Percentiles rank a stretch among this genome's conserved stretches.
phyloP scores from a whole-genome alignment of 2,113 vertebrate genomes.

The Gobius niger region DNA sequence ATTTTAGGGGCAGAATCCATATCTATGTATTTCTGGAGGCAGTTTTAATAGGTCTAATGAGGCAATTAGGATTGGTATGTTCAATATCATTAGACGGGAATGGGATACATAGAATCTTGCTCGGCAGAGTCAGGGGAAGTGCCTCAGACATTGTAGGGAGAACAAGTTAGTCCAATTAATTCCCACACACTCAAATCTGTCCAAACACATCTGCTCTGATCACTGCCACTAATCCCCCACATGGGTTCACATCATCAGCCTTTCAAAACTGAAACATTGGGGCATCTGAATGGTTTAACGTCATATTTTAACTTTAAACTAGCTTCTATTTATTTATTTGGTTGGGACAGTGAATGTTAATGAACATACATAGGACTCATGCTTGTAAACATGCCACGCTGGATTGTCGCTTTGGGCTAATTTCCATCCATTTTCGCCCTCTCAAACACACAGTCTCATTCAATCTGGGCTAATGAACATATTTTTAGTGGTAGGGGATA shows the following conservation, averaged over 20 bases:
- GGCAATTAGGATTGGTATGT: conserved; percentile 24
- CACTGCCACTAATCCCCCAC: conserved; percentile 34
- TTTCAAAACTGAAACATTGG: not conserved
- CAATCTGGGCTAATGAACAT: no score
- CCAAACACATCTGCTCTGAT: conserved; percentile 24
- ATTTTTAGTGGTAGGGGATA: no score
- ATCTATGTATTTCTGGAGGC: conserved; percentile 2
- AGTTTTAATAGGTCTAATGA: not conserved
- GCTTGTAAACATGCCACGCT: no score
- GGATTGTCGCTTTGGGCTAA: no score
- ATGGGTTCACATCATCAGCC: conserved; percentile 16
- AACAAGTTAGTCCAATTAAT: conserved; percentile 36
- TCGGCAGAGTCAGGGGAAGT: conserved; percentile 8
- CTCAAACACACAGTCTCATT: no score
- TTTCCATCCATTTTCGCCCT: no score
- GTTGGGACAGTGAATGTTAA: no score
- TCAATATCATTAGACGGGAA: not conserved
- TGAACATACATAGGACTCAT: no score
- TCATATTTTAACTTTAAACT: no score
- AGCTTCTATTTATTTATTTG: no score
- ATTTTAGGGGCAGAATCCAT: not conserved
- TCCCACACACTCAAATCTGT: conserved; percentile 25
- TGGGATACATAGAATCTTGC: not conserved
- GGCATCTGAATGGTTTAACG: no score
- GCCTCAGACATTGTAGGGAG: conserved; percentile 13